phyloP scores from a whole-genome alignment of 2,113 vertebrate species.

The Holacanthus passer region DNA sequence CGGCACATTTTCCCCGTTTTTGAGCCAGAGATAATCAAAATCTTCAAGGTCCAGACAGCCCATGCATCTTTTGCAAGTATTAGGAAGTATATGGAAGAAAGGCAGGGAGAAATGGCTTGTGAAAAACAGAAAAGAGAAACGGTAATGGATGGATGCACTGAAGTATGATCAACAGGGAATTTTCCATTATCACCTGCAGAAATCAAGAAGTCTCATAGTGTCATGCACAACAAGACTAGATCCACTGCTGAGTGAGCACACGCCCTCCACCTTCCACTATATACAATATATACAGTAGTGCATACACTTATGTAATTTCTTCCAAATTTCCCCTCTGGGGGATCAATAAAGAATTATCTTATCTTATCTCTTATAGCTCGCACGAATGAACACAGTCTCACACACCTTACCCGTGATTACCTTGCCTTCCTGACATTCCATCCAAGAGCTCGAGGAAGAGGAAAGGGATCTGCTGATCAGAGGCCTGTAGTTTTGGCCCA shows the following conservation, averaged over 20 bases:
- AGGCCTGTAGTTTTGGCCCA: slow-evolving; percentile 18
- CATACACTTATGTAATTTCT: neutral
- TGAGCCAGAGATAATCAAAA: slow-evolving; percentile 1
- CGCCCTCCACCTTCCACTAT: neutral
- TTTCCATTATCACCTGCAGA: neutral
- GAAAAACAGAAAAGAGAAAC: neutral
- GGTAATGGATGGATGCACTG: neutral
- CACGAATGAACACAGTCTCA: slow-evolving; percentile 25
- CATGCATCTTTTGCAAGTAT: neutral
- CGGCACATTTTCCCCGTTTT: slow-evolving; percentile 17
- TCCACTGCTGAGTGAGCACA: neutral
- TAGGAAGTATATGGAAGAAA: slow-evolving; percentile 1
- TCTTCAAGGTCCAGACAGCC: neutral
- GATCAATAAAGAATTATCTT: no score
- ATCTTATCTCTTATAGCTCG: no score
- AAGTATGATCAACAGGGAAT: neutral
- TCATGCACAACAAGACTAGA: neutral
- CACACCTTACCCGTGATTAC: slow-evolving; percentile 25
- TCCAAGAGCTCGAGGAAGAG: slow-evolving; percentile 60
- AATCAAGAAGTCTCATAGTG: neutral
- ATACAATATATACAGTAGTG: neutral
- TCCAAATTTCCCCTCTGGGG: no score
- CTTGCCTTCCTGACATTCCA: slow-evolving; percentile 62
- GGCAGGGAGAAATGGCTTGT: neutral
- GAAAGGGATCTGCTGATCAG: slow-evolving; percentile 56